Evolutionary conservation across 2,888 invertebrate species (phyloP), one percentile per base, ranked within the genome.

Genomic region (Laothoe populi): DNA sequence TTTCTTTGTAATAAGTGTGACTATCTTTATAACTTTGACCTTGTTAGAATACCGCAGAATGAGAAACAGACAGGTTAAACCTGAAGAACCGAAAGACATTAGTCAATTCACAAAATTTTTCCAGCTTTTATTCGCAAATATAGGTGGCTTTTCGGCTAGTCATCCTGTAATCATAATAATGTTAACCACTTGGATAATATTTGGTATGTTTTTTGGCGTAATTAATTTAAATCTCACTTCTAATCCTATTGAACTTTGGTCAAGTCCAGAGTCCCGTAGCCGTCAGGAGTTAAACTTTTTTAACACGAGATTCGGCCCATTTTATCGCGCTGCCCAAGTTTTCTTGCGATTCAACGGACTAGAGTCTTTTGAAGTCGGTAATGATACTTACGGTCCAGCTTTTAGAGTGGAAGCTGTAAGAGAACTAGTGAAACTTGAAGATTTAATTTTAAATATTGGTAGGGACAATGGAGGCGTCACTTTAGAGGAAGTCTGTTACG

Each of bases 161-260:
- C 89, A 96, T 76, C 96, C 97, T 0, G 79, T 94, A 0, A 67
- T 95, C 11, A 93, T 96, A 1, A 83, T 98, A 16, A 93, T 95
- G 74, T 63, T 95, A 8, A 94, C 94, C 24, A 93, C 95, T 0
- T 95, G 96, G 90, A 63, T 95, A 45, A 73, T 73, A 3, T 86
- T 95, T 7, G 91, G 89, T 0, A 87, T 97, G 64, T 90, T 95
- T 3, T 95, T 94, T 68, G 98, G 98, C n/a, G 90, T 96, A 10
- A 63, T 90, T 0, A 90, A 90, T 62, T 84, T 98, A 67, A 85
- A 94, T 65, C 93, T 99, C 0, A 98, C 97, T 0, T 96, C 98
- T 0, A 95, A 98, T 82, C 99, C 99, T 0, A 95, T 98, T 1
- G 97, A 99, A 81, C 94, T 99, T 48, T 99, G 99, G 99, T 97